Evolutionary conservation across 2,797 vertebrate genomes (phyloP).

Genomic region (Anomalospiza imberbis): DNA sequence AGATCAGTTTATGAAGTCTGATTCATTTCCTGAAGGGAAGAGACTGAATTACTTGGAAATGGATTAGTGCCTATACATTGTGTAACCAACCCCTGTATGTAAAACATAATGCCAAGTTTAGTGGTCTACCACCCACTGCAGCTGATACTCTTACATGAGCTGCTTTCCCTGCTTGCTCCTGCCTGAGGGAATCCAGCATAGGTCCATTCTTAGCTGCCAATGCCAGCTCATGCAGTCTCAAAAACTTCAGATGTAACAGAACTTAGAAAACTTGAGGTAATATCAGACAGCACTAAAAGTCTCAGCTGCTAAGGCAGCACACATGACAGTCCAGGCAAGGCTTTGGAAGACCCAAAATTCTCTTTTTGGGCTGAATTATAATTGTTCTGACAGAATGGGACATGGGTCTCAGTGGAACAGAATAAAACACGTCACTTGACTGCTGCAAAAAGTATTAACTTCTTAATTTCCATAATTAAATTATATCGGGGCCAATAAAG

Average conservation of each 20-base stretch:
- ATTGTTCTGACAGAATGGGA: neutral
- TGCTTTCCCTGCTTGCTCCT: neutral
- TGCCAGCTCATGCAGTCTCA: neutral
- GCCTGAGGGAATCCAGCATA: neutral
- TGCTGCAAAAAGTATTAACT: neutral
- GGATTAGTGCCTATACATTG: neutral
- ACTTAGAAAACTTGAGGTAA: neutral
- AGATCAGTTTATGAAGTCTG: slow-evolving; percentile 4
- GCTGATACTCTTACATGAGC: neutral
- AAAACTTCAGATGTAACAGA: neutral
- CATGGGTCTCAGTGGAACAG: neutral
- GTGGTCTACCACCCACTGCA: neutral
- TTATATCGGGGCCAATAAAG: neutral
- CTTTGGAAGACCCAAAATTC: neutral
- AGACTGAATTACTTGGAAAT: neutral
- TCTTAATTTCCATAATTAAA: neutral
- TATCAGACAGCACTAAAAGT: neutral
- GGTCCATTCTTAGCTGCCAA: neutral
- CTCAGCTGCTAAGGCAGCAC: neutral
- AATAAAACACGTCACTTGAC: neutral
- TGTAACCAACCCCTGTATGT: neutral
- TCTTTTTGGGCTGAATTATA: neutral
- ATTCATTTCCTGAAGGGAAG: slow-evolving; percentile 11
- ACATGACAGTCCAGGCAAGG: neutral
- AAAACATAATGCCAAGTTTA: neutral